Evolutionary conservation across 2,888 invertebrate species (phyloP), one percentile per base, ranked within the genome.

Genomic region (Poecilobothrus nobilitatus): DNA sequence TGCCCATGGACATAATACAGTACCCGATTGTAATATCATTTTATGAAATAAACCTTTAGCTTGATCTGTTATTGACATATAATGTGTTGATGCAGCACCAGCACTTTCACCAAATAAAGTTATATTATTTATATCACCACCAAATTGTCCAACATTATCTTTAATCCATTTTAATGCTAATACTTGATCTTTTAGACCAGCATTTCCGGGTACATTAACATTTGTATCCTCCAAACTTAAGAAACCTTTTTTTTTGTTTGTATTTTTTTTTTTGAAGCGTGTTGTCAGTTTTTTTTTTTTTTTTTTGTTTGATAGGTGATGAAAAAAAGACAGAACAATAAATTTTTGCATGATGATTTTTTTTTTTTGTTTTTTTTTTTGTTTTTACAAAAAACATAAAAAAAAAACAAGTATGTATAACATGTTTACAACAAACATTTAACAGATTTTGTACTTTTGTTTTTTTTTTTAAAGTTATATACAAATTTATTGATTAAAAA

Each of bases 71-170:
- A 84, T 72, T 65, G 83, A 74, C 20, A 84, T 77, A 62, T 80
- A 78, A 73, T 85, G 83, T 0, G 82, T 81, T 0, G 83, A 80
- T 6, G 81, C 81, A 12, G 78, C 83, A 8, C 85, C 85, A 5
- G 84, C 84, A 74, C 85, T 85, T 72, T 84, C 83, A 1, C 85
- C 85, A 73, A 84, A 84, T 0, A 85, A 73, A 0, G 84, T 85
- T 0, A 81, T 82, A 73, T 85, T 85, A n/a, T 81, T 76, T 1
- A 83, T 79, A 76, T 85, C 83, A 6, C 85, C 85, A 68, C 83
- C 83, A 73, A 85, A 85, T 15, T 77, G n/a, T n/a, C 34, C 34
- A 7, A 7, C 75, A 7, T 75, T 71, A 33, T 84, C 77, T 66
- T 83, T 79, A 0, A 85, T 80, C 85, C 85, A 85, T 72, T 80